phyloP scores from a whole-genome alignment of 2,888 invertebrate genomes.

The Dastarcus helophoroides region DNA sequence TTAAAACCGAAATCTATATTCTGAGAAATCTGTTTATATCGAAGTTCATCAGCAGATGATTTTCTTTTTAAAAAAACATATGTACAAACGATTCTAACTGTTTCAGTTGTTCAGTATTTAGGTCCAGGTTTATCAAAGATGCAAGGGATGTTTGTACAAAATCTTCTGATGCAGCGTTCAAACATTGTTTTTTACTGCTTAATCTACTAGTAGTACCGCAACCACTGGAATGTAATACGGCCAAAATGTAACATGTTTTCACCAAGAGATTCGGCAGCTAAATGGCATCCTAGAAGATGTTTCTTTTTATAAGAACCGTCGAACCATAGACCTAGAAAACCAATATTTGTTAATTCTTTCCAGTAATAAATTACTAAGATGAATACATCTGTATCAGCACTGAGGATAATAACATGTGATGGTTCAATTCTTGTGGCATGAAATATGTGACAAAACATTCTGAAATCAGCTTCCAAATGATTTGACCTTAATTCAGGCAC shows the following conservation, averaged over 20 bases:
- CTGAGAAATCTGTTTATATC: conserved; percentile 11
- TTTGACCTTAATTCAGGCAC: conserved; percentile 20
- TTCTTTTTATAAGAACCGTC: conserved; percentile 13
- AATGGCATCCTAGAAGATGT: conserved; percentile 11
- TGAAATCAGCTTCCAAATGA: conserved; percentile 18
- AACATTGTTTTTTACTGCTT: conserved; percentile 11
- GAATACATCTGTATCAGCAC: conserved; percentile 20
- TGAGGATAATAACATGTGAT: conserved; percentile 15
- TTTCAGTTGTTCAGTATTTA: conserved; percentile 13
- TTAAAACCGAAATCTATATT: conserved; percentile 13
- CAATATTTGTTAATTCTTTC: conserved; percentile 13
- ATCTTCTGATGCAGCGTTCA: conserved; percentile 12
- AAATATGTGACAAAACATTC: conserved; percentile 19
- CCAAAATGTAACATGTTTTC: conserved; percentile 9
- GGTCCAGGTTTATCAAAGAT: conserved; percentile 9
- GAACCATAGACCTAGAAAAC: conserved; percentile 14
- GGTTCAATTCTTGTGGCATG: conserved; percentile 16
- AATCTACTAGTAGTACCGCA: conserved; percentile 11
- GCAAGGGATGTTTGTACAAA: conserved; percentile 12
- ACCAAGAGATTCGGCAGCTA: conserved; percentile 9
- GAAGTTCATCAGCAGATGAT: conserved; percentile 14
- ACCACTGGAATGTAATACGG: conserved; percentile 12
- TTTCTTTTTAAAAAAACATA: conserved; percentile 12
- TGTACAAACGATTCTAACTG: conserved; percentile 13
- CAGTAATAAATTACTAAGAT: conserved; percentile 19